Conservation (phyloP, 2,888 invertebrate species). For the Phortica okadai region DNA sequence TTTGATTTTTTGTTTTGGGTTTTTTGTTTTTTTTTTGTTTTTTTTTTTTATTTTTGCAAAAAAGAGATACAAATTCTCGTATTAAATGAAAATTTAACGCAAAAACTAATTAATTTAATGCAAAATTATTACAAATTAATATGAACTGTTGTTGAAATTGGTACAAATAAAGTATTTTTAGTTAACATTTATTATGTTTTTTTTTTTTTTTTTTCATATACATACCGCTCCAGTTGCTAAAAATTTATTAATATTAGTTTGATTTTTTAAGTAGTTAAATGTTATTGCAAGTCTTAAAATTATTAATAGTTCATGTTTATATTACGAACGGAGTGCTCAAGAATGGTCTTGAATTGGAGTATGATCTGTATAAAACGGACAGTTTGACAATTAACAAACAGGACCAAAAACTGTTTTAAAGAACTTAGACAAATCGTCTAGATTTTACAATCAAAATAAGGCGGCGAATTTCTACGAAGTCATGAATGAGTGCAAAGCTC, state of each 20-base stretch:
- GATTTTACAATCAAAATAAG: too few species aligned
- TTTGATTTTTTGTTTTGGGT: slow-evolving; percentile 7
- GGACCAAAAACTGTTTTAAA: too few species aligned
- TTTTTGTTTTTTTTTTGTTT: neutral
- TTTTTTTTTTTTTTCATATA: slow-evolving; percentile 45
- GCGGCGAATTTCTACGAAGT: too few species aligned
- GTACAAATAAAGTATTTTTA: neutral
- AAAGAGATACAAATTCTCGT: slow-evolving; percentile 46
- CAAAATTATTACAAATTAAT: slow-evolving; percentile 10
- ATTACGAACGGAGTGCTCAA: neutral
- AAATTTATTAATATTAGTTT: slow-evolving; percentile 53
- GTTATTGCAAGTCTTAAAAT: slow-evolving; percentile 51
- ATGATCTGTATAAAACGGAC: neutral
- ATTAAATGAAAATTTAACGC: slow-evolving; percentile 46
- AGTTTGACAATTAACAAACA: too few species aligned
- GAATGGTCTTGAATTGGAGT: neutral
- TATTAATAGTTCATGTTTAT: slow-evolving; percentile 18
- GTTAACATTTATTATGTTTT: slow-evolving; percentile 23
- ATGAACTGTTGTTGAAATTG: neutral
- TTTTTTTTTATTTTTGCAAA: slow-evolving; percentile 21
- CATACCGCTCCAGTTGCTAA: slow-evolving; percentile 72
- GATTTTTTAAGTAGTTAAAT: slow-evolving; percentile 52
- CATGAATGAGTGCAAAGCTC: too few species aligned
- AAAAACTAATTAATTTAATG: slow-evolving; percentile 24
- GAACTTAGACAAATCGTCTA: too few species aligned